These are phyloP conservation scores for Semicossyphus pulcher DNA, from an alignment of 2,113 vertebrate genomes.

Conservation along the genomic window DNA sequence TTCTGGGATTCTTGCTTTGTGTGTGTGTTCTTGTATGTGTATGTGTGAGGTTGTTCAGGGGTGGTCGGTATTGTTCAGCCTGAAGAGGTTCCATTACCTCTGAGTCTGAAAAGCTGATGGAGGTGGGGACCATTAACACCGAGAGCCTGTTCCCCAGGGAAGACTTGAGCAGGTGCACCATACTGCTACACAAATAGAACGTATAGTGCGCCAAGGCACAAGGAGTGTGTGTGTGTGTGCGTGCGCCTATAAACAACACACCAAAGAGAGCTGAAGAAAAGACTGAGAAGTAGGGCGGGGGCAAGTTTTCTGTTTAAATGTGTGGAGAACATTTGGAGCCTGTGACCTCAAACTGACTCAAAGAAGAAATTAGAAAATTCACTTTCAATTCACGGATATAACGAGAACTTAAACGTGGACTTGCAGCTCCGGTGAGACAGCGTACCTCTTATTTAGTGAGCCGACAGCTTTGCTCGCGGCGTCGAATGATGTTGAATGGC, in stretches of 20 bases:
- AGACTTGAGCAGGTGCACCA: slow-evolving; percentile 10
- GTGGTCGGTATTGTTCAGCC: neutral
- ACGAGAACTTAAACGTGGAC: too few species aligned
- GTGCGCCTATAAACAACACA: neutral
- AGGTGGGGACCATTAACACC: slow-evolving; percentile 1
- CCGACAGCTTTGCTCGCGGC: too few species aligned
- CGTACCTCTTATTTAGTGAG: too few species aligned
- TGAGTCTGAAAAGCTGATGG: slow-evolving; percentile 30
- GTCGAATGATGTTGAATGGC: too few species aligned
- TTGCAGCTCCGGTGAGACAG: too few species aligned
- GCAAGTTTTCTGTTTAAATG: neutral
- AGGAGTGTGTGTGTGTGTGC: neutral
- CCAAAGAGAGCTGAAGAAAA: neutral
- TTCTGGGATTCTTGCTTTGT: neutral
- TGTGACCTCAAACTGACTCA: neutral
- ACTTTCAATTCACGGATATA: too few species aligned
- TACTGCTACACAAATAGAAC: slow-evolving; percentile 1
- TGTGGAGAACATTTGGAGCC: too few species aligned
- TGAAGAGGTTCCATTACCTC: slow-evolving; percentile 22
- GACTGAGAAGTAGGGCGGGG: neutral
- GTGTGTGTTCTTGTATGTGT: neutral
- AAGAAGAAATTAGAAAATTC: too few species aligned
- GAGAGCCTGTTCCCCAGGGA: slow-evolving; percentile 8
- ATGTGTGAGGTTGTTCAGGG: neutral
- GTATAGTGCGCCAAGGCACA: neutral